Evolutionary conservation across 1,140 invertebrate genomes (phyloP).

Genomic region (Neotoxoptera formosana): DNA sequence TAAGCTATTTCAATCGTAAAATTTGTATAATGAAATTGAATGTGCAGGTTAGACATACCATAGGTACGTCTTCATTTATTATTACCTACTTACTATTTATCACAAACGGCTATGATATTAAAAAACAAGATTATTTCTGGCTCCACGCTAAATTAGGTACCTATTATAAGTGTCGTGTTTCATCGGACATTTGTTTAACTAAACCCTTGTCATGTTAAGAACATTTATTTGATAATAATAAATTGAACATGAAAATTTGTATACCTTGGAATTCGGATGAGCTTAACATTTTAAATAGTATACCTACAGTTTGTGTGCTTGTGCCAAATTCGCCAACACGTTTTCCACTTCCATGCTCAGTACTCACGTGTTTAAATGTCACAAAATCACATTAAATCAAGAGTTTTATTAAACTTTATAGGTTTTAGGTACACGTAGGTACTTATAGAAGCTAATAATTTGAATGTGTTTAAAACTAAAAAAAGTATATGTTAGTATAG

Average conservation of each 20-base stretch:
- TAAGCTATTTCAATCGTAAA: neutral
- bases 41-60: too few species aligned
- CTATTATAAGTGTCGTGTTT: too few species aligned
- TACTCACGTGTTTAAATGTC: neutral
- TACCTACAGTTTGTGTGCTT: neutral
- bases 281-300: neutral
- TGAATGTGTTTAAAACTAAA: neutral
- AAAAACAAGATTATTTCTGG: too few species aligned
- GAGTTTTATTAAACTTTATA: neutral
- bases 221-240: neutral
- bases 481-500: too few species aligned
- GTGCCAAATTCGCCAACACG: neutral
- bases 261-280: neutral
- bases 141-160: too few species aligned
- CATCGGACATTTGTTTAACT: neutral
- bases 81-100: too few species aligned
- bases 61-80: too few species aligned
- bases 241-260: neutral
- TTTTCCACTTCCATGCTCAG: neutral
- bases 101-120: too few species aligned
- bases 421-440: too few species aligned
- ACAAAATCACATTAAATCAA: neutral
- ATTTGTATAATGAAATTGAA: neutral
- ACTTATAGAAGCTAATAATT: neutral
- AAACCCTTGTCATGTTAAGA: too few species aligned